Base-by-base conservation (phyloP, 2,113 vertebrate species). In the Columbina picui region DNA sequence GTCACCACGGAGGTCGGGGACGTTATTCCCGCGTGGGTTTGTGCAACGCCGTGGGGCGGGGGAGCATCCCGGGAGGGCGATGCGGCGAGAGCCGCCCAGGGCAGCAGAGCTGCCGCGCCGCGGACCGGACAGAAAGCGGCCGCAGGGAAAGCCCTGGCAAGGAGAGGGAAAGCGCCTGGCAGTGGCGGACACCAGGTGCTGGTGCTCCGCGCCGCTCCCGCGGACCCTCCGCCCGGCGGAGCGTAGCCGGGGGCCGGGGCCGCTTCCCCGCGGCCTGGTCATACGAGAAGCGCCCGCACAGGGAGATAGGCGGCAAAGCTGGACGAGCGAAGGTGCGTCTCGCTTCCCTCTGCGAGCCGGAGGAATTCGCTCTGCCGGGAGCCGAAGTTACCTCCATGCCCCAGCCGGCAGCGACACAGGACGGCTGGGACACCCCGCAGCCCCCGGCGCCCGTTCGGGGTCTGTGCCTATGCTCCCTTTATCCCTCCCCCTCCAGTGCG, bases 321-420 rank as follows among this genome's bases (percentile, higher is more conserved):
- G 50, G 34, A 4, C 2, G 6, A 7, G 12, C 4, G 21, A 2
- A 8, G n/a, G 16, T 5, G 7, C 13, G 5, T 27, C 25, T 18
- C 26, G 8, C 50, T 55, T 3, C 29, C 8, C 9, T 2, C 13
- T 14, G 57, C 30, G 30, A 12, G 29, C 23, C 12, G 6, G 3
- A 6, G 14, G 41, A 21, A 10, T 14, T 0, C 12, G 32, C 6
- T 0, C 29, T 16, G 36, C 56, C 32, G 26, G 14, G 20, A 30
- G 5, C 45, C 7, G 5, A 8, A 8, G 8, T 4, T 16, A 2
- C 8, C 2, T 16, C 15, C 38, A 1, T 0, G 6, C 18, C 19
- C 10, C 25, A 23, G 19, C 20, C 3, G n/a, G 39, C 7, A 32
- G 34, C 47, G 18, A 13, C 43, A 15, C 21, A 5, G 52, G 60